phyloP scores from a whole-genome alignment of 2,888 invertebrate genomes.

The Pecten maximus region DNA sequence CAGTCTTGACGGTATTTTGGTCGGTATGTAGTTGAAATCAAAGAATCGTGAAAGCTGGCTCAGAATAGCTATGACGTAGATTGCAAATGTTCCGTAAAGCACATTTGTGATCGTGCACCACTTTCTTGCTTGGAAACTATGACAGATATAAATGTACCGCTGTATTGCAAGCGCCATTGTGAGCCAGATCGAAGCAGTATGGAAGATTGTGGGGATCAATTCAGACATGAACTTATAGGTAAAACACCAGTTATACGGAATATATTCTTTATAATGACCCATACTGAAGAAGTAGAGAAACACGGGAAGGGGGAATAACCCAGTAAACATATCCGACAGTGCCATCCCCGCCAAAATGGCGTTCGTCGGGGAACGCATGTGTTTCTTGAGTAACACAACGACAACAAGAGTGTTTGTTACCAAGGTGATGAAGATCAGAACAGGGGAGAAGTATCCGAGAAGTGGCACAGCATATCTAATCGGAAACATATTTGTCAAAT shows the following conservation, averaged over 20 bases:
- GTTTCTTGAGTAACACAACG: constrained; percentile 92
- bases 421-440: constrained; percentile 93
- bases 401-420: constrained; percentile 95
- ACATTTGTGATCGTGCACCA: constrained; percentile 86
- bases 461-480: constrained; percentile 83
- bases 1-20: constrained; percentile 85
- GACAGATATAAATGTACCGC: constrained; percentile 96
- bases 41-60: constrained; percentile 93
- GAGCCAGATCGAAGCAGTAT: constrained; percentile 96
- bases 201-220: constrained; percentile 86
- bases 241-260: constrained; percentile 90
- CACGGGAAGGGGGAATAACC: constrained; percentile 84
- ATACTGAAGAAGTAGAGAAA: constrained; percentile 96
- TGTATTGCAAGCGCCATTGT: constrained; percentile 95
- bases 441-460: constrained; percentile 91
- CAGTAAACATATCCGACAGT: constrained; percentile 95
- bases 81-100: constrained; percentile 90
- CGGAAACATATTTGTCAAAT: constrained; percentile 55
- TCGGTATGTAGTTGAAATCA: constrained; percentile 87
- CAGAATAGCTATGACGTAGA: constrained; percentile 90
- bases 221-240: constrained; percentile 85
- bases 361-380: constrained; percentile 96
- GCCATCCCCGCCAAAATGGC: constrained; percentile 98
- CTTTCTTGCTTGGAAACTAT: constrained; percentile 93
- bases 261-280: constrained; percentile 92